Evolutionary conservation across 2,797 vertebrate species (phyloP).

Genomic region (Coendou prehensilis): DNA sequence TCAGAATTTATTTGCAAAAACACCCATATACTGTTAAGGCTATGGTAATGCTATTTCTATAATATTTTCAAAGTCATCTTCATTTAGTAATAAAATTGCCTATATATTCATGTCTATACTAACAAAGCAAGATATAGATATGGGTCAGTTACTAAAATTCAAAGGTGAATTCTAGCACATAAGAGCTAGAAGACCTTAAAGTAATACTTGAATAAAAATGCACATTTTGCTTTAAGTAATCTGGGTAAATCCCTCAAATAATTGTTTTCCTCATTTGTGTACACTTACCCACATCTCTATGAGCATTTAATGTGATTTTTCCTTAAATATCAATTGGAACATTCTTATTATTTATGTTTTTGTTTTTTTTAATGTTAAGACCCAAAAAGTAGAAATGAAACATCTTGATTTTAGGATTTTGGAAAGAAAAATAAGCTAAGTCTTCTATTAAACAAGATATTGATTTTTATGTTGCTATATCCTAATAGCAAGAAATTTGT

Average conservation of each 20-base stretch:
- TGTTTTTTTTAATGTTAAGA: conserved; percentile 49
- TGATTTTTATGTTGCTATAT: conserved; percentile 1
- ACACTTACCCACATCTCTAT: neutral
- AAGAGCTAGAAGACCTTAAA: neutral
- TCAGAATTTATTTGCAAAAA: conserved; percentile 11
- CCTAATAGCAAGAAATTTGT: conserved; percentile 29
- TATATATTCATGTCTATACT: neutral
- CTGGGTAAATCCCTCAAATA: neutral
- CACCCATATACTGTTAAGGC: neutral
- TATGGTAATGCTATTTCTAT: neutral
- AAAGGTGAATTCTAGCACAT: neutral
- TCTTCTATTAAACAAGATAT: neutral
- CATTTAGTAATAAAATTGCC: conserved; percentile 27
- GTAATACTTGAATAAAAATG: neutral
- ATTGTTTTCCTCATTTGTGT: neutral
- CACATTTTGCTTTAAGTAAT: conserved; percentile 16
- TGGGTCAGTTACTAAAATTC: neutral
- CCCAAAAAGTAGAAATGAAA: conserved; percentile 35
- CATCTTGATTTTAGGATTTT: conserved; percentile 55
- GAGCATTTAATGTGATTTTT: neutral
- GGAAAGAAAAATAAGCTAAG: neutral
- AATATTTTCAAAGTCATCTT: neutral
- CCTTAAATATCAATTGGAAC: neutral
- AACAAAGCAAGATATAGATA: conserved; percentile 28
- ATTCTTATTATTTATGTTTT: conserved; percentile 5